Base-by-base conservation (phyloP, 2,113 vertebrate species). In the Orientallactaga bullata region DNA sequence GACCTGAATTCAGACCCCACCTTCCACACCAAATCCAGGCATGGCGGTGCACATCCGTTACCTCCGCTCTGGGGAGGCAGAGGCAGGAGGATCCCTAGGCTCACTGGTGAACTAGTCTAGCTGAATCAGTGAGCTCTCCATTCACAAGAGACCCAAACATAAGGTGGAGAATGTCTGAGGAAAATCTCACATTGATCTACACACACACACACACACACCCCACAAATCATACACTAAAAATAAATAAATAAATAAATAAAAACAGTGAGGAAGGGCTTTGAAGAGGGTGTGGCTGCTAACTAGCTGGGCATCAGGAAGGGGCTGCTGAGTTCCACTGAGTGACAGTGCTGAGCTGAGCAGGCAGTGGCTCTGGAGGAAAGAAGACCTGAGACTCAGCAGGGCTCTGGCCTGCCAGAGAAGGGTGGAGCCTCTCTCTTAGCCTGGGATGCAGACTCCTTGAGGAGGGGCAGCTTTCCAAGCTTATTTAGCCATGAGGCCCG, bases 361-460 rank as follows among this genome's bases (percentile, higher is more conserved):
- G 61, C 42, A 47, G 42, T 47, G 10, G 68, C 2, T 2, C 1
- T 1, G 13, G 6, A 24, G 61, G 15, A 17, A 0, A 0, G 55
- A 6, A 15, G 13, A 4, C 42, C 42, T 47, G 42, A 9, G 30
- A 6, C 30, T 58, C 30, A 15, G 61, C 42, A 47, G 42, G 42
- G 24, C 18, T 55, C 85, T 8, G 71, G 73, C 35, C 7, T 0
- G 2, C 42, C 42, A 47, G 42, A 47, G 42, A 24, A n/a, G 37
- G 42, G 16, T 3, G 23, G 5, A 1, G 0, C 28, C 71, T 8
- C 66, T 60, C 60, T 42, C 42, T 39, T 18, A 0, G 6, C 51
- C 60, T 23, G 47, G 21, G 37, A 63, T 63, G 61, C 47, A 24
- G 26, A 78, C 61, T 79, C 60, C 16, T 42, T 32, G 63, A 55